Base-by-base conservation (phyloP, 2,113 vertebrate species). In the Myotis brandtii region DNA sequence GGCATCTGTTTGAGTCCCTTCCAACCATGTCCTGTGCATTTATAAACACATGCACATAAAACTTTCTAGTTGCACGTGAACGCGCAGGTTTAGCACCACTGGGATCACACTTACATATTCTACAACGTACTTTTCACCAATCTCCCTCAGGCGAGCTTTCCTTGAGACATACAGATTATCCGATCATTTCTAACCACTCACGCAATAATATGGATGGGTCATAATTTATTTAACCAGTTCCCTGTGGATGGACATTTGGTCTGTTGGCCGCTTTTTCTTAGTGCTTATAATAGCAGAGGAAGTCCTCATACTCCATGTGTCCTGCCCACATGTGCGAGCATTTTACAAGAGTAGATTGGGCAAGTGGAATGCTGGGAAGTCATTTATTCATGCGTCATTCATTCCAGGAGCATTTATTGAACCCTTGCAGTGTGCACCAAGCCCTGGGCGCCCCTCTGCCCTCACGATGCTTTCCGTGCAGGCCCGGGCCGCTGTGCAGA, bases 201-300 rank as follows among this genome's bases (percentile, higher is more conserved):
- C 56, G 82, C 62, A 46, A 2, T 79, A 67, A n/a, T 48, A 34
- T 7, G 37, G 56, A 13, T 16, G 54, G 62, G 6, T 40, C 2
- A 4, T 46, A 4, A 62, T 85, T 69, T 23, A 34, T 76, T 73
- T 70, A 34, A 37, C 20, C 59, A 37, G 30, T 46, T 72, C 70
- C 69, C 72, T 59, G 2, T 17, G 4, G 72, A 86, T 56, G 85
- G 77, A 52, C 76, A 2, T 82, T 84, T 34, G 67, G 34, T 20
- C 56, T 59, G 37, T 48, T 92, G 82, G 40, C 30, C 12, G 16
- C 18, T 59, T 94, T 73, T 83, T 59, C 91, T 88, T 70, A 70
- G 73, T 96, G 86, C 82, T 83, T 70, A 4, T 76, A 79, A 79
- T 23, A 73, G 76, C 90, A n/a, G 67, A 91, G 94, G 70, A 89